Percentiles rank a stretch among this genome's conserved stretches.
Evolutionary conservation across 2,797 vertebrate genomes (phyloP).

Genomic region (Lateolabrax maculatus): DNA sequence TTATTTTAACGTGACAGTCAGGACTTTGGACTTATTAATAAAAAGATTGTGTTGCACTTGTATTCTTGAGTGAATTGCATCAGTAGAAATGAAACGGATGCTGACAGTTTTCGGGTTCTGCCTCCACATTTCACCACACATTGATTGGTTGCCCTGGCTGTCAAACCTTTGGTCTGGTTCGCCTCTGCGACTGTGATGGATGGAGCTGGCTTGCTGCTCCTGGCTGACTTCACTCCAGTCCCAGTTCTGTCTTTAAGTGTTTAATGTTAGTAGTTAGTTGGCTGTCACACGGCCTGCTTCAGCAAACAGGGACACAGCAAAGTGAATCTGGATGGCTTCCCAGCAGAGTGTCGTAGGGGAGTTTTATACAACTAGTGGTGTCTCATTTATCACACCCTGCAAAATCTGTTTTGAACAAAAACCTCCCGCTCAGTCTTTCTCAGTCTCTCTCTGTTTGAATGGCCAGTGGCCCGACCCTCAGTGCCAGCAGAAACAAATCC

Average conservation of each 20-base stretch:
- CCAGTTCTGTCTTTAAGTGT: conserved; percentile 76
- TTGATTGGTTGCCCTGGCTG: conserved; percentile 19
- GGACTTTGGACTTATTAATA: neutral
- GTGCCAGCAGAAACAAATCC: conserved; percentile 28
- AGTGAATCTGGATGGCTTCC: conserved; percentile 73
- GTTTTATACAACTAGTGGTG: conserved; percentile 47
- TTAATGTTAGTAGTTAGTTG: conserved; percentile 73
- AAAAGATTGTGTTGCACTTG: neutral
- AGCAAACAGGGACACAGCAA: conserved; percentile 55
- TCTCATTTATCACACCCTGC: conserved; percentile 56
- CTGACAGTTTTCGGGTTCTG: neutral
- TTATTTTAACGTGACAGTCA: neutral
- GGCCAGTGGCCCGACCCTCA: neutral
- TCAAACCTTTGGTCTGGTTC: conserved; percentile 21
- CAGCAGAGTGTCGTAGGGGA: conserved; percentile 48
- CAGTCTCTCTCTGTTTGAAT: neutral
- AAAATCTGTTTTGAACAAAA: conserved; percentile 55
- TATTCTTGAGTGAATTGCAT: neutral
- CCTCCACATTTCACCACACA: conserved; percentile 1
- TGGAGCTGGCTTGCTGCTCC: conserved; percentile 51
- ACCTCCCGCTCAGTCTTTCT: conserved; percentile 13
- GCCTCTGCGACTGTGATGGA: conserved; percentile 50
- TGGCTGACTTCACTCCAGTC: conserved; percentile 51
- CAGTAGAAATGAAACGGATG: neutral
- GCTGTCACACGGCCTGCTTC: conserved; percentile 60